Evolutionary conservation across 2,113 vertebrate genomes (phyloP).

Genomic region (Sorex fumeus): DNA sequence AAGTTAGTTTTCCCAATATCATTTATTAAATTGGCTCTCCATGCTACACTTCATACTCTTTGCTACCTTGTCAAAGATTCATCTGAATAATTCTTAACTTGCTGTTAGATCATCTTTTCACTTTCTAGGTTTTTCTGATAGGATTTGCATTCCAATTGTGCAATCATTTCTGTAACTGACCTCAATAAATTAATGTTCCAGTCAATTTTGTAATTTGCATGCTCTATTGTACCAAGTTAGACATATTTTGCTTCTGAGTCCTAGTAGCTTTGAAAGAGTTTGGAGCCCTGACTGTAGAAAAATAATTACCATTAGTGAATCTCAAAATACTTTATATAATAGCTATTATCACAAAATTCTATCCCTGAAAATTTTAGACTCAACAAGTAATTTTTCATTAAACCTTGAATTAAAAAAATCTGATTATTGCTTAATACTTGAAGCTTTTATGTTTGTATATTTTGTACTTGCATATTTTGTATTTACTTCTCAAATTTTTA

Average conservation of each 20-base stretch:
- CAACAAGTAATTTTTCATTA: conserved; percentile 44
- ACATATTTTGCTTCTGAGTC: conserved; percentile 8
- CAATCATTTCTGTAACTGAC: conserved; percentile 16
- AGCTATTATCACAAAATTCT: conserved; percentile 24
- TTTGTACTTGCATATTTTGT: neutral
- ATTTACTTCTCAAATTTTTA: conserved; percentile 13
- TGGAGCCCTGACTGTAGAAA: conserved; percentile 6
- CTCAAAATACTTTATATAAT: conserved; percentile 22
- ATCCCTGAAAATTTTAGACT: conserved; percentile 21
- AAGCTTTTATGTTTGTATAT: conserved; percentile 15
- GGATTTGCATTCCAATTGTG: neutral
- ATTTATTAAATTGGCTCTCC: too few relatives aligned
- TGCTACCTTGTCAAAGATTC: too few relatives aligned
- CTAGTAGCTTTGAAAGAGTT: conserved; percentile 7
- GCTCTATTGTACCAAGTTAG: conserved; percentile 16
- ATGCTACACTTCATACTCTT: too few relatives aligned
- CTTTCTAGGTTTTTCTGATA: conserved; percentile 5
- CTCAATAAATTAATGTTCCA: conserved; percentile 19
- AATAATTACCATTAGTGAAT: neutral
- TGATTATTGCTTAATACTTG: neutral
- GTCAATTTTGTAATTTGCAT: neutral
- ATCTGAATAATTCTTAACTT: neutral
- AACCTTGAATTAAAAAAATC: conserved; percentile 26
- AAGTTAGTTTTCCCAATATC: too few relatives aligned
- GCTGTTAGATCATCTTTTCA: neutral